phyloP scores from a whole-genome alignment of 2,797 vertebrate species.

The Trematomus bernacchii region DNA sequence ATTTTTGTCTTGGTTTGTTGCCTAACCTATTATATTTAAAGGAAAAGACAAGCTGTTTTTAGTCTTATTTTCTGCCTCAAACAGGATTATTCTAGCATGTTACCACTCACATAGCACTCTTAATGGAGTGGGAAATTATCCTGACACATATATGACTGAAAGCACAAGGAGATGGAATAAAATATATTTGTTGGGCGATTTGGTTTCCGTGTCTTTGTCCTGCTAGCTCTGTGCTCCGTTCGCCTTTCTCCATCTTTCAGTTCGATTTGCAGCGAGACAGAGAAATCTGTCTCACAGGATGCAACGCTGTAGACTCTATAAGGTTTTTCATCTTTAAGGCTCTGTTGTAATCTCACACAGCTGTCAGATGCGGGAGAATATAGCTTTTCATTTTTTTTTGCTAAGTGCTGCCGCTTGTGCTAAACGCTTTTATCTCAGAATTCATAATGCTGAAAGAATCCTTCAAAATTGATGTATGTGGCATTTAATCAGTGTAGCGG shows the following conservation, averaged over 20 bases:
- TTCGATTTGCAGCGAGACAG: slow-evolving; percentile 56
- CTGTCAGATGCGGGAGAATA: slow-evolving; percentile 50
- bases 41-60: slow-evolving; percentile 64
- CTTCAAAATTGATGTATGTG: slow-evolving; percentile 24
- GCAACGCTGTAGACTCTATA: slow-evolving; percentile 50
- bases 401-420: slow-evolving; percentile 19
- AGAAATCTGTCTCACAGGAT: slow-evolving; percentile 58
- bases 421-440: slow-evolving; percentile 12
- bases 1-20: slow-evolving; percentile 69
- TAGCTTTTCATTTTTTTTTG: slow-evolving; percentile 34
- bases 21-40: slow-evolving; percentile 72
- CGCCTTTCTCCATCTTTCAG: slow-evolving; percentile 52
- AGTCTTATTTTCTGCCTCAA: slow-evolving; percentile 44
- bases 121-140: slow-evolving; percentile 75
- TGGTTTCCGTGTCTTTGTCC: slow-evolving; percentile 56
- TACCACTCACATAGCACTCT: slow-evolving; percentile 55
- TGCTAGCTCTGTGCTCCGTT: slow-evolving; percentile 35
- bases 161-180: slow-evolving; percentile 54
- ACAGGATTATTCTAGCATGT: slow-evolving; percentile 79
- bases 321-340: slow-evolving; percentile 46
- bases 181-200: slow-evolving; percentile 60
- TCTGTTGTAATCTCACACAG: slow-evolving; percentile 57
- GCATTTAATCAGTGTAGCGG: slow-evolving; percentile 15
- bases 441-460: slow-evolving; percentile 11
- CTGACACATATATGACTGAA: slow-evolving; percentile 75